Evolutionary conservation across 2,888 invertebrate genomes (phyloP).

Genomic region (Punctoribates punctum): DNA sequence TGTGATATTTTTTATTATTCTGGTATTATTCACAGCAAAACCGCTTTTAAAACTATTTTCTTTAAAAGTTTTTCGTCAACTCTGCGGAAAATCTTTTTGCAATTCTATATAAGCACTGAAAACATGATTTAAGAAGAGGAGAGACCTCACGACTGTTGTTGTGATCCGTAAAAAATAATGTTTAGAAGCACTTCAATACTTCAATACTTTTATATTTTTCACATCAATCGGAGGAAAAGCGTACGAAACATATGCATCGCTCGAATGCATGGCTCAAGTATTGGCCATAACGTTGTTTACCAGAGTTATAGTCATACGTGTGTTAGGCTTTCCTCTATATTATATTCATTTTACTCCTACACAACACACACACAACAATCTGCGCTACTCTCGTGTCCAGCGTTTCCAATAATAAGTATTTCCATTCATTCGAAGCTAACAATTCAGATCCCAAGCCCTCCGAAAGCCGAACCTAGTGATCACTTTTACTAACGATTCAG

Average conservation of each 20-base stretch:
- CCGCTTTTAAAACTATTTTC: too few relatives aligned
- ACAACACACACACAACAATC: conserved; percentile 8
- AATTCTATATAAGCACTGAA: too few relatives aligned
- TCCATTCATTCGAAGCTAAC: too few relatives aligned
- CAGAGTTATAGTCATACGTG: too few relatives aligned
- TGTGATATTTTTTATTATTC: too few relatives aligned
- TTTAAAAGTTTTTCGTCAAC: neutral
- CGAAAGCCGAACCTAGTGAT: neutral
- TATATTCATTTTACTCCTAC: conserved; percentile 6
- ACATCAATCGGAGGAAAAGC: neutral
- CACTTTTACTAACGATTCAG: neutral
- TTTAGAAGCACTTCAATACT: neutral
- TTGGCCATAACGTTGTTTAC: too few relatives aligned
- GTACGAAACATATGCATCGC: neutral
- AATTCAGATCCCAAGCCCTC: neutral
- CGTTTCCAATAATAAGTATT: too few relatives aligned
- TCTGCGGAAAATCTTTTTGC: neutral
- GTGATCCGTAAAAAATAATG: neutral
- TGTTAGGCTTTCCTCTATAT: conserved; percentile 8
- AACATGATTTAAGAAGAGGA: too few relatives aligned
- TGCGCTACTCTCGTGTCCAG: neutral
- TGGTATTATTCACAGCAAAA: too few relatives aligned
- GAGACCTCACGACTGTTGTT: neutral
- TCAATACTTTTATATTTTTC: neutral
- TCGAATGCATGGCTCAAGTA: too few relatives aligned